These are phyloP conservation scores for Echinarachnius parma DNA, from an alignment of 53 echinoderm and acorn worm genomes.

Conservation along the genomic window DNA sequence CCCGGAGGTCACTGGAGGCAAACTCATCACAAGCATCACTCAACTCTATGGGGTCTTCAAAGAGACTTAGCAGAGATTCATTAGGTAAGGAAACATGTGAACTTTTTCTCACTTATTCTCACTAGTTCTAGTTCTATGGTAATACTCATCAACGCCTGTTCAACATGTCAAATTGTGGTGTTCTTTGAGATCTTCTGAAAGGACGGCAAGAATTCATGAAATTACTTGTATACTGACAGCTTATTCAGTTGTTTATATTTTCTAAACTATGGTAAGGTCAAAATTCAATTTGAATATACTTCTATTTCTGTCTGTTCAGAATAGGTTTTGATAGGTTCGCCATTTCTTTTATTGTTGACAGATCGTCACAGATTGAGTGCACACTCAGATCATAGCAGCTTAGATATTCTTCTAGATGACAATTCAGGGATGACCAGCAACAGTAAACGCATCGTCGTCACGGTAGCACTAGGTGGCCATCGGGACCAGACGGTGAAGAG, in stretches of 20 bases:
- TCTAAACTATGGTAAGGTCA: too few relatives aligned
- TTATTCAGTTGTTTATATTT: too few relatives aligned
- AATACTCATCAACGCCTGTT: too few relatives aligned
- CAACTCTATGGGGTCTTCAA: conserved; percentile 85
- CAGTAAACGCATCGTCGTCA: conserved; percentile 88
- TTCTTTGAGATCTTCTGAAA: too few relatives aligned
- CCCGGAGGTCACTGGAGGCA: conserved; percentile 64
- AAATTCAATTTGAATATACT: too few relatives aligned
- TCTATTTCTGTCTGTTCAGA: too few relatives aligned
- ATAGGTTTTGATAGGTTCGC: too few relatives aligned
- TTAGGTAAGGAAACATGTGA: conserved; percentile 51
- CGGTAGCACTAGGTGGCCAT: conserved; percentile 69
- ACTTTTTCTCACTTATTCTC: too few relatives aligned
- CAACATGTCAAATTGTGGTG: neutral
- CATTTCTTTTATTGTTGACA: conserved; percentile 1
- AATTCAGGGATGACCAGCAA: conserved; percentile 98
- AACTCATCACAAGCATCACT: conserved; percentile 89
- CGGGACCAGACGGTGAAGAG: conserved; percentile 56
- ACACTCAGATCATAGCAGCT: conserved; percentile 90
- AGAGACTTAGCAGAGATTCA: conserved; percentile 95
- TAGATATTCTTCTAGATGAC: conserved; percentile 94
- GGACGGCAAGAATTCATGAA: too few relatives aligned
- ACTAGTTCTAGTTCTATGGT: too few relatives aligned
- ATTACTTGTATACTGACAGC: too few relatives aligned
- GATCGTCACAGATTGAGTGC: conserved; percentile 91